Conservation (phyloP, 2,797 vertebrate species). For the Epinephelus coioides region DNA sequence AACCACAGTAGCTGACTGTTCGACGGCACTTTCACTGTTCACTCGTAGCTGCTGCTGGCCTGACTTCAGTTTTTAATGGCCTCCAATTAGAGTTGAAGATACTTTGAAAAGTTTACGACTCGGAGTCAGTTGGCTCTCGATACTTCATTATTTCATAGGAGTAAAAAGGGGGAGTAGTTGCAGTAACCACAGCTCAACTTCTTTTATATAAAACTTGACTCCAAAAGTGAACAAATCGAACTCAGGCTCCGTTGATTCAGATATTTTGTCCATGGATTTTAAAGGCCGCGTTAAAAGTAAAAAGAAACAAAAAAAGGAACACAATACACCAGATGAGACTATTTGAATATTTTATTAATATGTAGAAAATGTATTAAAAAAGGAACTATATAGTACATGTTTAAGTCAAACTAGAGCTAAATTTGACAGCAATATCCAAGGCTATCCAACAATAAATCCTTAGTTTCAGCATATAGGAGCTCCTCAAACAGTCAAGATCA, state of each 20-base stretch:
- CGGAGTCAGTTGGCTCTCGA: conserved; percentile 6
- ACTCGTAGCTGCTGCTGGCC: conserved; percentile 23
- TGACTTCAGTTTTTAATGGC: conserved; percentile 52
- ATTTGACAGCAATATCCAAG: conserved; percentile 86
- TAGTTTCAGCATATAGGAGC: conserved; percentile 76
- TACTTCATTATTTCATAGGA: conserved; percentile 45
- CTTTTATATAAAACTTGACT: conserved; percentile 6
- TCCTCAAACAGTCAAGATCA: conserved; percentile 79
- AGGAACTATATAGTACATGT: conserved; percentile 99
- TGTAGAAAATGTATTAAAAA: conserved; percentile 99
- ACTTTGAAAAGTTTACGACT: conserved; percentile 52
- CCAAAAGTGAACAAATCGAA: not conserved
- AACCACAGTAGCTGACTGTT: conserved; percentile 16
- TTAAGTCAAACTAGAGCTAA: conserved; percentile 96
- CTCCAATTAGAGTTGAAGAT: conserved; percentile 56
- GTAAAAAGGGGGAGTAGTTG: conserved; percentile 5
- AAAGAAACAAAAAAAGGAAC: not conserved
- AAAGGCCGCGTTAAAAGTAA: not conserved
- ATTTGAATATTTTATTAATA: conserved; percentile 99
- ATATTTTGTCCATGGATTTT: not conserved
- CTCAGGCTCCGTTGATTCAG: not conserved
- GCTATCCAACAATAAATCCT: conserved; percentile 82
- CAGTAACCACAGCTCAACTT: not conserved
- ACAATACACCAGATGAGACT: conserved; percentile 53
- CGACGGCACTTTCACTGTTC: conserved; percentile 30